Evolutionary conservation across 2,888 invertebrate species (phyloP), one percentile per base, ranked within the genome.

Genomic region (Parochlus steinenii): DNA sequence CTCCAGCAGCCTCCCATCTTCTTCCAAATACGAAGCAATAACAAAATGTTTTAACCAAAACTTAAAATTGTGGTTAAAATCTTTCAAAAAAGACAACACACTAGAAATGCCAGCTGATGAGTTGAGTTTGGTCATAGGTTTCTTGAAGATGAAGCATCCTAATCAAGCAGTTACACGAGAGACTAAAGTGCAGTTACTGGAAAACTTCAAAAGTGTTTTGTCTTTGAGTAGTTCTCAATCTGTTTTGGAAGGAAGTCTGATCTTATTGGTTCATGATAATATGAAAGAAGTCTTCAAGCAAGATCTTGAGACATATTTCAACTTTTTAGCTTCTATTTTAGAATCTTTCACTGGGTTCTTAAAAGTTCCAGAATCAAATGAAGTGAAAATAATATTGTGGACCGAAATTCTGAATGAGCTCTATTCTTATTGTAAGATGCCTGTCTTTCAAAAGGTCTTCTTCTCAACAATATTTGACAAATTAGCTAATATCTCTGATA

Each of bases 231-330:
- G n/a, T n/a, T n/a, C n/a, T n/a, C n/a, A n/a, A n/a, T n/a, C n/a
- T n/a, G n/a, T n/a, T n/a, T n/a, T n/a, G n/a, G n/a, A n/a, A n/a
- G n/a, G n/a, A n/a, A n/a, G n/a, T n/a, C n/a, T n/a, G n/a, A n/a
- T n/a, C n/a, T n/a, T n/a, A n/a, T n/a, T n/a, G n/a, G n/a, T n/a
- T n/a, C 11, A 27, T 22, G 34, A 34, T 5, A 28, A 22, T 10
- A 28, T 20, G 6, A 34, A 28, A 34, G 34, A 34, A 12, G 27
- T 22, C 7, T 34, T 34, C n/a, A 34, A 34, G 8, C n/a, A 17
- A 6, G 12, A 30, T 3, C 6, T 30, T 6, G 20, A 10, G 6
- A 12, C n/a, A 11, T 30, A 30, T 14, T n/a, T 18, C 4, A 17
- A 28, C 6, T 28, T 26, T 3, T 14, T 34, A 12, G 12, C 16